Percentiles rank a stretch among this genome's conserved stretches.
These are phyloP conservation scores for Ennomos quercinarius DNA, from an alignment of 2,888 invertebrate genomes.

Conservation along the genomic window DNA sequence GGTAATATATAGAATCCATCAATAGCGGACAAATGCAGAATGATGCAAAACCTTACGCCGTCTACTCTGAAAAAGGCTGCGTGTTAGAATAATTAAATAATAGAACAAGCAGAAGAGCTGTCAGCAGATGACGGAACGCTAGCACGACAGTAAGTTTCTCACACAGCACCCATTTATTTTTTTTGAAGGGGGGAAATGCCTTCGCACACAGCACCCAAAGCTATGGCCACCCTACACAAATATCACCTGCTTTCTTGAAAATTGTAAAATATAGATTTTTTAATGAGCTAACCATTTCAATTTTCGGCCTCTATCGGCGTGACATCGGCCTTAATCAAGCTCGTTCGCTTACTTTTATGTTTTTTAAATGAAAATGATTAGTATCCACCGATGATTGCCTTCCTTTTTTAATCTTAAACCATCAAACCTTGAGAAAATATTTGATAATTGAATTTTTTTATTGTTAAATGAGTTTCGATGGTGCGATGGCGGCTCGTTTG, in stretches of 20 bases:
- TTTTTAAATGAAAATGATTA: slow-evolving; percentile 45
- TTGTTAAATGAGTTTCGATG: slow-evolving; percentile 50
- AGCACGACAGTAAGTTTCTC: slow-evolving; percentile 6
- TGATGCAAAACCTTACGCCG: too few species aligned
- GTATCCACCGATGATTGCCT: slow-evolving; percentile 66
- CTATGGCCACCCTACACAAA: slow-evolving; percentile 63
- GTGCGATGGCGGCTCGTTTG: slow-evolving; percentile 27
- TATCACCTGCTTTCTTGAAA: slow-evolving; percentile 81
- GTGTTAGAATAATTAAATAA: too few species aligned
- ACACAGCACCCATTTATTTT: too few species aligned
- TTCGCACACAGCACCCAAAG: too few species aligned
- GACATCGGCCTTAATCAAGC: slow-evolving; percentile 81
- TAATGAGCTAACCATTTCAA: slow-evolving; percentile 83
- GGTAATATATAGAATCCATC: too few species aligned
- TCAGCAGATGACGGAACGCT: neutral
- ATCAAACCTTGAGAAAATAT: slow-evolving; percentile 56
- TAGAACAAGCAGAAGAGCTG: neutral
- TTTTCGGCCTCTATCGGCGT: slow-evolving; percentile 84
- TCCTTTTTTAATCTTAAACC: slow-evolving; percentile 70
- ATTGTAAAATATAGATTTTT: slow-evolving; percentile 83
- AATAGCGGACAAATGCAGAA: too few species aligned
- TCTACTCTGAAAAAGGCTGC: too few species aligned
- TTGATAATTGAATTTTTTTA: slow-evolving; percentile 68
- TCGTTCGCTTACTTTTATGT: slow-evolving; percentile 66
- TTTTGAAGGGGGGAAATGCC: too few species aligned